A percentile compares a stretch with the other conserved stretches of the same genome.
Conservation (phyloP, 2,888 invertebrate species). For the Stegana nigrithorax region DNA sequence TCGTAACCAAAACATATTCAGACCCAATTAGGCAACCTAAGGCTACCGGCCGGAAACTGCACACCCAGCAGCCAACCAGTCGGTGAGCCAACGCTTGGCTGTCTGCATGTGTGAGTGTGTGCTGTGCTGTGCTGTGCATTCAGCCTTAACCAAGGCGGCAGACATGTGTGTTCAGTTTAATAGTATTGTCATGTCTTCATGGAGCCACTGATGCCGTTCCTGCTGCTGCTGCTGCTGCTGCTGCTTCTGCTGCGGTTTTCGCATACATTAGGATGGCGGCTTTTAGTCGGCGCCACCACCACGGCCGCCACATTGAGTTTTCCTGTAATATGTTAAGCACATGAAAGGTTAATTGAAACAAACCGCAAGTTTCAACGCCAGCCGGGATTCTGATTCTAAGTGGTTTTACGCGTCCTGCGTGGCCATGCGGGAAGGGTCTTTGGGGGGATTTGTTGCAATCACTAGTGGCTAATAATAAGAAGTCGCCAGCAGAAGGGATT, state of each 20-base stretch:
- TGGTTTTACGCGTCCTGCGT: too few species aligned
- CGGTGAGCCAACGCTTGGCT: not conserved
- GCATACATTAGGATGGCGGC: slow-evolving; percentile 50
- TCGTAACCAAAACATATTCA: slow-evolving; percentile 11
- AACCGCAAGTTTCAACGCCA: slow-evolving; percentile 55
- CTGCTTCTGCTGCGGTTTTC: slow-evolving; percentile 48
- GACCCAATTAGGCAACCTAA: slow-evolving; percentile 4
- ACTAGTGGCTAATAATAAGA: slow-evolving; percentile 38
- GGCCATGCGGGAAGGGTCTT: too few species aligned
- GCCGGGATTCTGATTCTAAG: too few species aligned
- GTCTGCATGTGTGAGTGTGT: too few species aligned
- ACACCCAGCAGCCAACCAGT: too few species aligned
- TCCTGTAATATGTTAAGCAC: slow-evolving; percentile 59
- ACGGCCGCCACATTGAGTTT: not conserved
- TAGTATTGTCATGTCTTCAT: slow-evolving; percentile 59
- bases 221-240: too few species aligned
- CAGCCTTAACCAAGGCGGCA: too few species aligned
- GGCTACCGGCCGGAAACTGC: too few species aligned
- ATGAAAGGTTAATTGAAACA: slow-evolving; percentile 58
- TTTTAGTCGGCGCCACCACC: not conserved
- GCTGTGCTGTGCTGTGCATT: too few species aligned
- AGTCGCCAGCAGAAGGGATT: too few species aligned
- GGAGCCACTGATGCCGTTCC: too few species aligned
- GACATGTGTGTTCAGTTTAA: slow-evolving; percentile 43
- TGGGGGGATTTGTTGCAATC: too few species aligned